Evolutionary conservation across 2,113 vertebrate species (phyloP), one percentile per base, ranked within the genome.

Genomic region (Abramis brama): DNA sequence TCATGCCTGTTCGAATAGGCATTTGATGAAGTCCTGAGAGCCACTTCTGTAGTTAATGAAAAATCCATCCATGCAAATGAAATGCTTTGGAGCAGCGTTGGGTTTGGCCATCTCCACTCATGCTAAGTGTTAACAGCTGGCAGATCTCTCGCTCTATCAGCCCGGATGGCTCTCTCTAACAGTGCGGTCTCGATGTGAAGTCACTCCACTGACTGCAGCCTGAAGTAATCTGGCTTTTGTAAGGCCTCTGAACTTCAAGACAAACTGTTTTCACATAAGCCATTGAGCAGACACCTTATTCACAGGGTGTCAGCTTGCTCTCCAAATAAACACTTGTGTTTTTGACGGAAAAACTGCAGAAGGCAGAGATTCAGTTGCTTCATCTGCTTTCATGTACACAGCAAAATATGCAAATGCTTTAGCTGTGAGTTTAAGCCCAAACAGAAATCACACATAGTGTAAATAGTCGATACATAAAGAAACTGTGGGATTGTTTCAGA

Each of bases 51-150:
- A 84, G 82, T 87, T 90, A 89, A 93, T 92, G 89, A 92, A 87
- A 92, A 92, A 91, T 90, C 85, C 88, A 92, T 88, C 87, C 75
- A 86, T 86, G 86, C 70, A 57, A 93, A 89, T 79, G 71, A 90
- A 89, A 87, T 10, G 83, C 83, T 87, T 79, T 85, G 86, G 87
- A 70, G 83, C 84, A 90, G 87, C 77, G 4, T 10, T 7, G 81
- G 83, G 87, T 85, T 86, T 90, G 89, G 89, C 89, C 64, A 62
- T 47, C 30, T 33, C 76, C 45, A 74, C 82, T 50, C 23, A 87
- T 83, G 85, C 88, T 94, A 92, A 94, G 92, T 88, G 89, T 92
- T 92, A 93, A 89, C 93, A 93, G 91, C 89, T 91, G 85, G 39
- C n/a, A 47, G 76, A 85, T 45, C 75, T 92, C 85, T 83, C 77